These are phyloP conservation scores for Microplitis demolitor DNA, from an alignment of 1,140 invertebrate genomes.

Conservation along the genomic window DNA sequence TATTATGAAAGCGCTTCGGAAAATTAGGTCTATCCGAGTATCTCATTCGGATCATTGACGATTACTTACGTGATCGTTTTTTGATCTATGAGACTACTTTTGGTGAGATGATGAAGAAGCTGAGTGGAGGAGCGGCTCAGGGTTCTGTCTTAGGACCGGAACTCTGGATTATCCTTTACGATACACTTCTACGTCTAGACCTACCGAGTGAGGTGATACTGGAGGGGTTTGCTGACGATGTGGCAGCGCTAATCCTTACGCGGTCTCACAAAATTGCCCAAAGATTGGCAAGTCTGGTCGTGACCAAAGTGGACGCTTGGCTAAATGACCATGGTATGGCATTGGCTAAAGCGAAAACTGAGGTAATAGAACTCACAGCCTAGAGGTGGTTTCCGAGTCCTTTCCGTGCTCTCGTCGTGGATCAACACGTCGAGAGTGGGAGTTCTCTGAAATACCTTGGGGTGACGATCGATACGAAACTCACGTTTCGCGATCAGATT, in stretches of 20 bases:
- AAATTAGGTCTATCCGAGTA: constrained; percentile 14
- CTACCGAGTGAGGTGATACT: constrained; percentile 26
- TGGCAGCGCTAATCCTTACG: constrained; percentile 32
- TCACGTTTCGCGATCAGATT: constrained; percentile 29
- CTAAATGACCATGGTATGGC: constrained; percentile 27
- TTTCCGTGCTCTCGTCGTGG: neutral
- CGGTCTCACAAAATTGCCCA: constrained; percentile 24
- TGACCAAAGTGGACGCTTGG: constrained; percentile 24
- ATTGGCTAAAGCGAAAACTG: constrained; percentile 34
- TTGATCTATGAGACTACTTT: constrained; percentile 18
- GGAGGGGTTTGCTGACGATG: constrained; percentile 44
- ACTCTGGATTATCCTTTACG: constrained; percentile 45
- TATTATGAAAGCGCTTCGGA: constrained; percentile 3
- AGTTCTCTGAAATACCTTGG: constrained; percentile 33
- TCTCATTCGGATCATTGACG: constrained; percentile 23
- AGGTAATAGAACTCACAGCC: constrained; percentile 28
- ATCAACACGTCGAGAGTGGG: neutral
- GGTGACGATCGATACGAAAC: constrained; percentile 25
- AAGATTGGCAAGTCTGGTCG: constrained; percentile 21
- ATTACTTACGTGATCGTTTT: constrained; percentile 27
- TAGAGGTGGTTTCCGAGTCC: neutral
- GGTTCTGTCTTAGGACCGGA: constrained; percentile 42
- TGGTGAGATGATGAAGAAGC: neutral
- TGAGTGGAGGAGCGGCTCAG: constrained; percentile 38
- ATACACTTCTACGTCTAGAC: constrained; percentile 37